Conservation (phyloP, 2,113 vertebrate species). For the Lethenteron reissneri region DNA sequence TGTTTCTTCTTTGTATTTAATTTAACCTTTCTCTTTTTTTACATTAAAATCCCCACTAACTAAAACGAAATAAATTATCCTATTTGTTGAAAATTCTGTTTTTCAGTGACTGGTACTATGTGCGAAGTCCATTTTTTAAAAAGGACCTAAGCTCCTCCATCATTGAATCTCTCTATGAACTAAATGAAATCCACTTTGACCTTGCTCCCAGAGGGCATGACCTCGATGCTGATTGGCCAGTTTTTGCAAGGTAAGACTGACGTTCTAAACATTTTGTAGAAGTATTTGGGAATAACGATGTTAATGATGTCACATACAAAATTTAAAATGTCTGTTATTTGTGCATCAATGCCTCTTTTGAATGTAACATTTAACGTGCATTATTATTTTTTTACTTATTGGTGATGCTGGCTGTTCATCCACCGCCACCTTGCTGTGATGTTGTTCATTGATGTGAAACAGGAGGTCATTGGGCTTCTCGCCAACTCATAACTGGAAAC, state of each 20-base stretch:
- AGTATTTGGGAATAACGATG: neutral
- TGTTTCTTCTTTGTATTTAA: too few species aligned
- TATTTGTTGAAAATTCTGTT: too few species aligned
- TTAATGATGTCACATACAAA: neutral
- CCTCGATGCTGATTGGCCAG: slow-evolving; percentile 64
- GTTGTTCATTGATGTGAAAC: slow-evolving; percentile 13
- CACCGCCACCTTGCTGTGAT: neutral
- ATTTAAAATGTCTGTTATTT: neutral
- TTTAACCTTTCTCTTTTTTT: too few species aligned
- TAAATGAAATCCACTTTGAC: slow-evolving; percentile 71
- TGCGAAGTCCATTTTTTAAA: slow-evolving; percentile 70
- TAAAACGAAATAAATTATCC: too few species aligned
- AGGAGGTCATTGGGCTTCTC: slow-evolving; percentile 51
- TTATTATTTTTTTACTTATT: neutral
- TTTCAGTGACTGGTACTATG: slow-evolving; percentile 75
- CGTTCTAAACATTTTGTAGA: neutral
- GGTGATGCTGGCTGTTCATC: too few species aligned
- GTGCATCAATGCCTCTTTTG: neutral
- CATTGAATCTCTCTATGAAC: slow-evolving; percentile 64
- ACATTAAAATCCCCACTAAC: too few species aligned
- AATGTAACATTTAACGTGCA: neutral
- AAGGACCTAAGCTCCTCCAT: slow-evolving; percentile 56
- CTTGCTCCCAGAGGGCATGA: slow-evolving; percentile 62
- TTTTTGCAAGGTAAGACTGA: slow-evolving; percentile 49
- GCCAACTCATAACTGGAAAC: slow-evolving; percentile 40